These are phyloP conservation scores for Drosophila littoralis DNA, from an alignment of 1,140 invertebrate species.

Conservation along the genomic window DNA sequence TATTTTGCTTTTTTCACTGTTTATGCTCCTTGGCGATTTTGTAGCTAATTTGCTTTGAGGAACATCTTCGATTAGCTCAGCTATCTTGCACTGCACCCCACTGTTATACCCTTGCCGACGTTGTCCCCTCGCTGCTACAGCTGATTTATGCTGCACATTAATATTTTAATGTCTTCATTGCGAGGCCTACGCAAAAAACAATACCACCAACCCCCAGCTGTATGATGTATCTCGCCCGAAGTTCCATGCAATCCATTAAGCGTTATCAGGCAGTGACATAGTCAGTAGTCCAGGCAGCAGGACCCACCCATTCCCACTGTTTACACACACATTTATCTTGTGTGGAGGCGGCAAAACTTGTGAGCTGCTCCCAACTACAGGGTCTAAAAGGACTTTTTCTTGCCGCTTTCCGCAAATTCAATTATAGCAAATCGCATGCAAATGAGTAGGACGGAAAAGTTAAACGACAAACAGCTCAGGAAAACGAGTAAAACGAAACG, in stretches of 20 bases:
- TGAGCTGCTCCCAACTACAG: slow-evolving; percentile 40
- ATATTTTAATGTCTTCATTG: slow-evolving; percentile 84
- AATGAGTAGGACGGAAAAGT: slow-evolving; percentile 68
- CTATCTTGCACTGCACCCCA: neutral
- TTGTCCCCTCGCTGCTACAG: neutral
- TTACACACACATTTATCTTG: slow-evolving; percentile 77
- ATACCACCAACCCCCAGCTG: slow-evolving; percentile 41
- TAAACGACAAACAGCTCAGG: slow-evolving; percentile 54
- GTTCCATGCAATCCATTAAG: slow-evolving; percentile 74
- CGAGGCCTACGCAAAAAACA: slow-evolving; percentile 53
- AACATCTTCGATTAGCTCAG: slow-evolving; percentile 10
- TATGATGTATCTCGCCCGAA: slow-evolving; percentile 27
- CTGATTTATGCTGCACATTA: slow-evolving; percentile 81
- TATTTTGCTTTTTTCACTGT: neutral
- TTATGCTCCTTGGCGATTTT: neutral
- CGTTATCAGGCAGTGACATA: slow-evolving; percentile 76
- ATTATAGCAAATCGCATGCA: slow-evolving; percentile 77
- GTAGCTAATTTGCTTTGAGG: slow-evolving; percentile 1
- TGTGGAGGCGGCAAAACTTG: slow-evolving; percentile 57
- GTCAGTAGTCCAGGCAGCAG: slow-evolving; percentile 45
- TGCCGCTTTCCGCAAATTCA: slow-evolving; percentile 66
- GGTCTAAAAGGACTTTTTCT: slow-evolving; percentile 37
- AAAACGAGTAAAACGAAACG: slow-evolving; percentile 12
- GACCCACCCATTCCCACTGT: slow-evolving; percentile 19
- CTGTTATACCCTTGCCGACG: neutral